Base-by-base conservation (phyloP, 53 echinoderm and acorn worm genomes). In the Actinopyga echinites region DNA sequence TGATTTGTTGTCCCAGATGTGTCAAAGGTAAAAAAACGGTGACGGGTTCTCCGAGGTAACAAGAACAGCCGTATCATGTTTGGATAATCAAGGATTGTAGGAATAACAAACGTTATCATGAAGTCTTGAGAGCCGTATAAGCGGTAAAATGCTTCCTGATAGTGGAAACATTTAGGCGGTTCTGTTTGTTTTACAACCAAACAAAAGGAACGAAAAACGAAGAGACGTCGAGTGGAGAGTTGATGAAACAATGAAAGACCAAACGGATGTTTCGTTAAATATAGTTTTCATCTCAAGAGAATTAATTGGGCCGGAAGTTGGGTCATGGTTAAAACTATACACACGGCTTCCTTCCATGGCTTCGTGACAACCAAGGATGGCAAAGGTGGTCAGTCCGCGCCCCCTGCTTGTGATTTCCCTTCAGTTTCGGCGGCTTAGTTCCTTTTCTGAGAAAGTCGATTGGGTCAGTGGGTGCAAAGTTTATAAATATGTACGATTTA, bases 171-270 rank as follows among this genome's bases (percentile, higher is more conserved):
- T 71, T 71, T 71, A 71, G 71, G 71, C 42, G 71, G 43, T 43
- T 71, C 44, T 71, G 71, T 71, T 71, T 71, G 71, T 71, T 71
- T 71, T 40, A 71, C 71, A 71, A 71, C 71, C 71, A 71, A 71
- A 71, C 42, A 71, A 71, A 71, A 17, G 71, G 45, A 71, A 71
- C 71, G 24, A 71, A 71, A 71, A 71, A 37, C 21, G 42, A 71
- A 42, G 42, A 42, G 17, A 19, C n/a, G 24, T 33, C 40, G 42
- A 71, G 40, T 6, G 38, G 24, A 15, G n/a, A 71, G 71, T 71
- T 71, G 71, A 71, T 71, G 71, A 71, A 71, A 71, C 71, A 71
- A 71, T 71, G 71, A 19, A 42, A 71, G 71, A 34, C 42, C 15
- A 19, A 71, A 71, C 71, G 71, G 71, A 71, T 71, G 71, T 42